Evolutionary conservation across 1,140 invertebrate species (phyloP), one percentile per base, ranked within the genome.

Genomic region (Mercenaria mercenaria): DNA sequence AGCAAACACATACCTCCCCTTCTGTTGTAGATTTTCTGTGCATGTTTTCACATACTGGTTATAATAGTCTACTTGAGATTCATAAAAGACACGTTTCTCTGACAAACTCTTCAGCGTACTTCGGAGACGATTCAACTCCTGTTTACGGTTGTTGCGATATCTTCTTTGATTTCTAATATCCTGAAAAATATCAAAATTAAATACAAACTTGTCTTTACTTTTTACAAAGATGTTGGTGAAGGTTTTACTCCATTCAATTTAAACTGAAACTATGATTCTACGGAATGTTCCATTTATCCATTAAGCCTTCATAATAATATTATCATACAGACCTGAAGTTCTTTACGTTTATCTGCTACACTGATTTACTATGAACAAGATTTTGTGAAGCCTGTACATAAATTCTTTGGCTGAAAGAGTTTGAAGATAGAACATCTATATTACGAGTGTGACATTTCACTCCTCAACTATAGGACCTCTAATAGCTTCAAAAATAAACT

Each of bases 51-150:
- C 97, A 93, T 98, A 98, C 91, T 97, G 96, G 92, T 97, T 97
- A 93, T 98, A 98, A 91, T 97, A 98, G 91, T 97, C 96, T 26
- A 97, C 97, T 96, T 98, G 98, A 91, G 98, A 98, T 93, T 98
- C 97, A 90, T 97, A 98, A 95, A 98, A 98, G 89, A 97, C 96
- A 1, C 97, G 97, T 95, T 98, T 98, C 56, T 97, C 97, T 79
- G 97, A 96, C 0, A 98, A 95, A 93, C 97, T 97, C 79, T 97
- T 96, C 92, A 97, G 97, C 0, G 97, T 97, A 26, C 96, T 93
- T n/a, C 96, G 96, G 1, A 98, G 95, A 4, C 97, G 97, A 47
- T 97, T 95, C 32, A 98, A 92, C 82, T 98, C 98, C 92, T 96
- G 92, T 91, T 96, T 95, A 20, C 96, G 88, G 41, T 93, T 94